phyloP scores from a whole-genome alignment of 2,888 invertebrate genomes.

The Embidobia sp. region DNA sequence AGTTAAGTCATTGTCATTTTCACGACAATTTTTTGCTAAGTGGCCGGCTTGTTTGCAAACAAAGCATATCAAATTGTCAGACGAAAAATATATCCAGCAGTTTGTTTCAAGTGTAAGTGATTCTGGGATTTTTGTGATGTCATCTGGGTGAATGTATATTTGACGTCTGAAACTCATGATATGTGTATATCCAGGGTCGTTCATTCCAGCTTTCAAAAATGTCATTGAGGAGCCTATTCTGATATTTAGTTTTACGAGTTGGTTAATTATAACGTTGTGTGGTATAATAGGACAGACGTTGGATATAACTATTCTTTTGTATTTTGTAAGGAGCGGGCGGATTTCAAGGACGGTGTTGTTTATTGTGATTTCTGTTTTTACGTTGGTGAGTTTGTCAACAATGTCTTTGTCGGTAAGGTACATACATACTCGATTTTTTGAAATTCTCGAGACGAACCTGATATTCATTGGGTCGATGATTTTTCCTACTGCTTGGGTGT shows the following conservation, averaged over 20 bases:
- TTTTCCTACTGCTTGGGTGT: neutral
- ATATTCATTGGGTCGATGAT: neutral
- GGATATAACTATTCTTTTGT: conserved; percentile 49
- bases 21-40: neutral
- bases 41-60: conserved; percentile 1
- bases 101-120: conserved; percentile 4
- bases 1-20: neutral
- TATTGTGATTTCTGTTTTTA: conserved; percentile 30
- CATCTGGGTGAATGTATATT: conserved; percentile 4
- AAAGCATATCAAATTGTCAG: neutral
- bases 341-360: conserved; percentile 8
- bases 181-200: conserved; percentile 1
- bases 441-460: neutral
- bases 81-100: neutral
- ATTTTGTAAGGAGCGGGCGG: conserved; percentile 45
- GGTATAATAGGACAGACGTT: conserved; percentile 65
- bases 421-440: conserved; percentile 3
- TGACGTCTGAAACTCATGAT: conserved; percentile 16
- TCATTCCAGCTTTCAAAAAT: conserved; percentile 7
- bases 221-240: neutral
- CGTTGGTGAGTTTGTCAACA: too few species aligned
- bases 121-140: conserved; percentile 6
- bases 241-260: neutral
- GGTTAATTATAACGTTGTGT: neutral
- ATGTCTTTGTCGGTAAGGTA: conserved; percentile 4